Evolutionary conservation across 2,888 invertebrate genomes (phyloP).

Genomic region (Alloscopus bannaensis): DNA sequence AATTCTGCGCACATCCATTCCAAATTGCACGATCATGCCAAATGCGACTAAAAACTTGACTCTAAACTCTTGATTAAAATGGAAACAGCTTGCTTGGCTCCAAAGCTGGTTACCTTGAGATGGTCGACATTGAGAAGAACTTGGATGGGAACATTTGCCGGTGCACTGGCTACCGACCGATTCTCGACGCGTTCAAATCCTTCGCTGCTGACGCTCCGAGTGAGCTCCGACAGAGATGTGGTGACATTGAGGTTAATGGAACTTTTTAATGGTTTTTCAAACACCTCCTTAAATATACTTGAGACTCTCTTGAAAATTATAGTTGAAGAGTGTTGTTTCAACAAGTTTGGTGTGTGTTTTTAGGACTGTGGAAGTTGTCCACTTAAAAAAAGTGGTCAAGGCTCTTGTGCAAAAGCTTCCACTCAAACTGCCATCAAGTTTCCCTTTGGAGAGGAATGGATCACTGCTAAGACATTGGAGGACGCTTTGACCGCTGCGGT

Average conservation of each 20-base stretch:
- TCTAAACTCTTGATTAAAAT: too few species aligned
- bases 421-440: slow-evolving; percentile 19
- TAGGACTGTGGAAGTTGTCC: slow-evolving; percentile 56
- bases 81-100: slow-evolving; percentile 58
- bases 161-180: slow-evolving; percentile 82
- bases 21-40: too few species aligned
- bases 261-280: slow-evolving; percentile 18
- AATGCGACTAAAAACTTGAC: too few species aligned
- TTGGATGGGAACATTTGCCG: slow-evolving; percentile 39
- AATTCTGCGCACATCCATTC: too few species aligned
- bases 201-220: slow-evolving; percentile 81
- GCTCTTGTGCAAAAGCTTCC: slow-evolving; percentile 2
- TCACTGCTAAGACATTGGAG: slow-evolving; percentile 55
- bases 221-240: slow-evolving; percentile 76
- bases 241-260: slow-evolving; percentile 76
- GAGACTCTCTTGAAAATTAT: background rate
- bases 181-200: slow-evolving; percentile 86
- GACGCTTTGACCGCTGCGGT: slow-evolving; percentile 32
- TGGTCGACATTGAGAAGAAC: slow-evolving; percentile 50
- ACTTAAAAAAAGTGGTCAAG: slow-evolving; percentile 4
- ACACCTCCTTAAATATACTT: background rate
- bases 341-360: background rate
- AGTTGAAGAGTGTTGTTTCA: background rate
- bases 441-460: slow-evolving; percentile 65
- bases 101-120: slow-evolving; percentile 35